Base-by-base conservation (phyloP, 2,888 invertebrate species). In the Nebria brevicollis region DNA sequence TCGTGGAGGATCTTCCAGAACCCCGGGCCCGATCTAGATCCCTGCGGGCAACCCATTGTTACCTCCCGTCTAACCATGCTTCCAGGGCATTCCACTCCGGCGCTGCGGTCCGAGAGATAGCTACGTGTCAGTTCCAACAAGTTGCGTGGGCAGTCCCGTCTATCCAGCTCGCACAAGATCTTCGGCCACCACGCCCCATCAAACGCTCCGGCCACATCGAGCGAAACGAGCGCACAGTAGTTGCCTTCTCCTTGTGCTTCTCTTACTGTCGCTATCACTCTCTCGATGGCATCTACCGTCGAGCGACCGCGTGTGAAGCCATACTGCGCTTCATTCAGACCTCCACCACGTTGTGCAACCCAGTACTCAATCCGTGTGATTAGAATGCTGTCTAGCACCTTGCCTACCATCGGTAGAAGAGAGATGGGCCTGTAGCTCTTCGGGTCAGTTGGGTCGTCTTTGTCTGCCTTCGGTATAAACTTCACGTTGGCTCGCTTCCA, bases 181-280 rank as follows among this genome's bases (percentile, higher is more conserved):
- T 77, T 77, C 3, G 85, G 86, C 85, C 86, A 86, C 86, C 85
- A 86, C 0, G 86, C 85, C 73, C 81, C 84, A 66, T 86, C 86
- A 66, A 87, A 86, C 25, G 86, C 86, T 34, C 84, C 84, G 26
- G 66, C 20, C 6, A 84, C 83, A 66, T 84, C 83, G 11, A 84
- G 41, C 20, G 83, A 65, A 8, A 84, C 79, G 0, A 73, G 73
- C 66, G 82, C 82, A 70, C 83, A 72, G 77, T 83, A 83, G 10
- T 75, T 77, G 2, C 77, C 68, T 20, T 34, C 64, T 13, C 43
- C 75, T 7, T 54, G 68, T 4, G 75, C 81, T 25, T 13, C 70
- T 43, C 20, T 68, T 54, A 3, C 80, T 68, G 3, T 10, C 15
- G 0, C 11, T 8, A 7, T 64, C 25, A 81, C 78, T 4, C 13